Percentiles rank a stretch among this genome's conserved stretches.
phyloP scores from a whole-genome alignment of 2,888 invertebrate genomes.

The Drosophila tripunctata region DNA sequence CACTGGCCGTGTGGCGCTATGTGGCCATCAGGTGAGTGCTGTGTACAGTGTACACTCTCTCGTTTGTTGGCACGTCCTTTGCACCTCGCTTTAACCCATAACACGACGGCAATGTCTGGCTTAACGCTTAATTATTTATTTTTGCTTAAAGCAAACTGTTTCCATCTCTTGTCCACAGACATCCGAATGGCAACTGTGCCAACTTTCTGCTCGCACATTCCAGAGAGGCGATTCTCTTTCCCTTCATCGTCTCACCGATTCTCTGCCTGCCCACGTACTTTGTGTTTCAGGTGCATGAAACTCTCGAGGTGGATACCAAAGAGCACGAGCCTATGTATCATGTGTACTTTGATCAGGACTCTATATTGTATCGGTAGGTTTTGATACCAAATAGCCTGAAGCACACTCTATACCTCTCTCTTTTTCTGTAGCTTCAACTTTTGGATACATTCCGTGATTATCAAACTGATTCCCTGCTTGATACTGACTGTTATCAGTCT shows the following conservation, averaged over 20 bases:
- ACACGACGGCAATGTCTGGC: conserved; percentile 53
- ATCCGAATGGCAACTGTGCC: conserved; percentile 90
- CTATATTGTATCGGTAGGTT: conserved; percentile 81
- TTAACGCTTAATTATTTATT: conserved; percentile 44
- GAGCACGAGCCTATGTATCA: conserved; percentile 77
- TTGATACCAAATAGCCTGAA: not conserved
- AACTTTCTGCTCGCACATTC: conserved; percentile 92
- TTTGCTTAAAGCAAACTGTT: conserved; percentile 65
- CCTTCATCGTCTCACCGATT: conserved; percentile 91
- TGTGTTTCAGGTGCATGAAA: conserved; percentile 86
- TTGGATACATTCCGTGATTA: conserved; percentile 90
- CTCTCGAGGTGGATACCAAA: conserved; percentile 73
- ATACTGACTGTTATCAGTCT: conserved; percentile 89
- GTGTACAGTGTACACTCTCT: not conserved
- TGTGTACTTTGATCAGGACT: conserved; percentile 81
- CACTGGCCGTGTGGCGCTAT: conserved; percentile 96
- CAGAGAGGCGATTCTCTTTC: conserved; percentile 89
- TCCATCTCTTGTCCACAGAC: conserved; percentile 86
- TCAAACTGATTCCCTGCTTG: conserved; percentile 90
- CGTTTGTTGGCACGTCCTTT: not conserved
- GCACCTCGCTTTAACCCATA: conserved; percentile 39
- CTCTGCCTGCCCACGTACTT: conserved; percentile 94
- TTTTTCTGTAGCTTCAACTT: conserved; percentile 86
- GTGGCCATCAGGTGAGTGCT: conserved; percentile 90
- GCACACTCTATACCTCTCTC: too few species aligned